Evolutionary conservation across 2,888 invertebrate species (phyloP), one percentile per base, ranked within the genome.

Genomic region (Drosophila demipolita): DNA sequence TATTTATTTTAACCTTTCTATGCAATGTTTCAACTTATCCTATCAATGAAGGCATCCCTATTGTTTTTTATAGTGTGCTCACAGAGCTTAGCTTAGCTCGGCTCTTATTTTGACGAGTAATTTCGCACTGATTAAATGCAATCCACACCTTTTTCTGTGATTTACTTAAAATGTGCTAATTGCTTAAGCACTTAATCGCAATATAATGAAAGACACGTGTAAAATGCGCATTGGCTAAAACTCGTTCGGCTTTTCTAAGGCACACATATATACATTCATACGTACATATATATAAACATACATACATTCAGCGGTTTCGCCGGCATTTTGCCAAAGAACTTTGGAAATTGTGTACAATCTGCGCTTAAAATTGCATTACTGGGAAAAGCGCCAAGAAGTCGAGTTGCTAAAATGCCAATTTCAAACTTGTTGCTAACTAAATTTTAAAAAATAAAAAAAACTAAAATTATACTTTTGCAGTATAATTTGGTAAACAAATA

Each of bases 181-280:
- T 84, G 71, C 52, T 74, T 72, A 72, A 61, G 20, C 61, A 78
- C 73, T 78, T 71, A 76, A 82, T 53, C 73, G 64, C 48, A 58
- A 64, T 69, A 63, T 73, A 83, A 80, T 81, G 73, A 74, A 65
- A 61, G 61, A 79, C 83, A 76, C 80, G 78, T 73, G 78, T 68
- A 77, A 79, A 74, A 78, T 72, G 70, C 68, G 70, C 69, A 66
- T 65, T 65, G 60, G 63, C 60, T 52, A 75, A 59, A 70, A 61
- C 58, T 59, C 45, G 73, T 42, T 71, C 62, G 66, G 52, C 68
- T 72, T 78, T 78, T 55, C 66, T 67, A 60, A 29, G 8, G 23
- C 23, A 48, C n/a, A n/a, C 11, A 36, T 49, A 65, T 48, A 65
- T 53, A 48, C 26, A 20, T 38, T 36, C n/a, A 42, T 36, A 29